Evolutionary conservation across 2,113 vertebrate species (phyloP).

Genomic region (Campylomormyrus tamandua): DNA sequence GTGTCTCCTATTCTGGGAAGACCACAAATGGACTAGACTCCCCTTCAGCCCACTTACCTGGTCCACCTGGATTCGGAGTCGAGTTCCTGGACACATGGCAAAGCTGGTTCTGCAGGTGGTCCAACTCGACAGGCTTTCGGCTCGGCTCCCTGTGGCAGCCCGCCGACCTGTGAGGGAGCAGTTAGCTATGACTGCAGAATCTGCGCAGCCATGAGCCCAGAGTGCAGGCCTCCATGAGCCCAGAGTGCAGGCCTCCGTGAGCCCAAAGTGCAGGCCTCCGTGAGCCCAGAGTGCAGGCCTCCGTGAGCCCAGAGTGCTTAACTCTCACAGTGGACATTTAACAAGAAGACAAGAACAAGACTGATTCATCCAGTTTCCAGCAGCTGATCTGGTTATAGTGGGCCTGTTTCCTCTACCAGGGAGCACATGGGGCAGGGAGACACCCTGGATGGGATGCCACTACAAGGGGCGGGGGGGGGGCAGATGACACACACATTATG

Average conservation of each 20-base stretch:
- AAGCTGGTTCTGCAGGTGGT: slow-evolving; percentile 25
- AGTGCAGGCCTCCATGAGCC: background rate
- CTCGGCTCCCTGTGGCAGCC: slow-evolving; percentile 43
- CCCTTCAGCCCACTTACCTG: slow-evolving; percentile 43
- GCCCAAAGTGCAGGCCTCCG: background rate
- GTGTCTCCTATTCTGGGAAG: background rate
- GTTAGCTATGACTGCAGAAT: background rate
- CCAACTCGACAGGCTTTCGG: slow-evolving; percentile 28
- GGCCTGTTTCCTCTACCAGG: background rate
- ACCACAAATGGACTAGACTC: background rate
- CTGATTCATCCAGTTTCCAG: background rate
- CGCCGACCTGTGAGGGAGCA: slow-evolving; percentile 33
- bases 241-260: background rate
- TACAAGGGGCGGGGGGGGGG: too few species aligned
- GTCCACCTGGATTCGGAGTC: slow-evolving; percentile 39
- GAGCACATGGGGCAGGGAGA: background rate
- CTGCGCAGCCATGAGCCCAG: background rate
- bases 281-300: background rate
- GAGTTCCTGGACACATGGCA: slow-evolving; percentile 29
- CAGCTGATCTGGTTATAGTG: background rate
- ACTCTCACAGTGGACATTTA: background rate
- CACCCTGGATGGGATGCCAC: background rate
- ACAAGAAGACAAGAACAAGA: background rate
- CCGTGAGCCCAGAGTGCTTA: background rate
- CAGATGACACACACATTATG: background rate